Evolutionary conservation across 2,797 vertebrate genomes (phyloP), one percentile per base, ranked within the genome.

Genomic region (Erethizon dorsatum): DNA sequence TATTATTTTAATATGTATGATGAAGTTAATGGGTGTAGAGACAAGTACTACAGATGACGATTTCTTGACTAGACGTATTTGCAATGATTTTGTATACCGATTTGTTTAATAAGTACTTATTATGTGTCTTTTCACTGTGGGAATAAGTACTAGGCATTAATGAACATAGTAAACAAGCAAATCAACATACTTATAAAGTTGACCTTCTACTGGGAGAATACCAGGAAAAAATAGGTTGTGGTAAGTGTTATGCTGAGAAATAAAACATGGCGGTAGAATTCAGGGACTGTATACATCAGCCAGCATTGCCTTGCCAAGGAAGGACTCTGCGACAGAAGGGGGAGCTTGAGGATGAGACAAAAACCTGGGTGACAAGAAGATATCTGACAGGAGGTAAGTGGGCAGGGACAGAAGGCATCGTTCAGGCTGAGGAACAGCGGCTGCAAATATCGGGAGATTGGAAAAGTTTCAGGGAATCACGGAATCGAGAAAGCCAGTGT

Each of bases 401-500:
- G 6, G 61, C 0, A 1, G 28, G 10, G 28, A 5, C 4, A 14
- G 24, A 20, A 59, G 47, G 26, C n/a, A 52, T 54, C 47, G 61
- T 61, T 77, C n/a, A 59, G 71, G 26, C 33, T 28, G 10, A 59
- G 47, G 47, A 86, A 24, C 0, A 56, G 7, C 17, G 31, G 56
- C 0, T 33, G 31, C 54, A 52, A 54, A 82, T 41, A 82, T 63
- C 22, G 90, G 65, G 65, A 88, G 82, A 83, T n/a, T 88, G 45
- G 47, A 96, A 90, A 80, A 37, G 31, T 80, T 56, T 88, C 54
- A 24, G 17, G 79, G 37, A 41, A 26, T 88, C 90, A 13, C 47
- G 87, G 87, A 50, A 93, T 78, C 89, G 90, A 86, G 92, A 79
- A 83, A 83, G 41, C 73, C 73, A 33, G 0, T 18, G 47, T 69